A percentile compares a stretch with the other conserved stretches of the same genome.
Evolutionary conservation across 2,888 invertebrate genomes (phyloP).

Genomic region (Pyrochroa serraticornis): DNA sequence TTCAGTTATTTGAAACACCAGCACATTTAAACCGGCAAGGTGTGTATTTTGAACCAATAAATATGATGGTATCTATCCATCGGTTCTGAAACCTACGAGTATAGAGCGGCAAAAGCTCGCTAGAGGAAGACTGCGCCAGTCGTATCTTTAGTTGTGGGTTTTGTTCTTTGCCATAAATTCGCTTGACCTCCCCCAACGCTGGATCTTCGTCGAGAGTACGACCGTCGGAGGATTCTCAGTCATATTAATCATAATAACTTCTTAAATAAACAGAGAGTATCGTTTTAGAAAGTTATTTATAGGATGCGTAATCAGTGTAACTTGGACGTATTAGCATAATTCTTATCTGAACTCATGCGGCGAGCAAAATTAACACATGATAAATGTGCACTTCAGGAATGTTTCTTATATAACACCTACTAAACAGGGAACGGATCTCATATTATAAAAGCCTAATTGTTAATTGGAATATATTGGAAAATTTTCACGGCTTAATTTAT

Average conservation of each 20-base stretch:
- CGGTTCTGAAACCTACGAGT: too few relatives aligned
- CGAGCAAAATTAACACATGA: slow-evolving; percentile 42
- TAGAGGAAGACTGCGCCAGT: too few relatives aligned
- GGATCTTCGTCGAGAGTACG: background rate
- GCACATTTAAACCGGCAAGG: too few relatives aligned
- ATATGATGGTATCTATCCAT: too few relatives aligned
- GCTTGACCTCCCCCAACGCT: too few relatives aligned
- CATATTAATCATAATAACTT: slow-evolving; percentile 39
- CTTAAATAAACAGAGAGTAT: slow-evolving; percentile 39
- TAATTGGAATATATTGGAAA: slow-evolving; percentile 28
- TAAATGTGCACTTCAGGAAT: slow-evolving; percentile 35
- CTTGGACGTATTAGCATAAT: slow-evolving; percentile 41
- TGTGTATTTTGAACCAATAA: too few relatives aligned
- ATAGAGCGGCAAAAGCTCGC: too few relatives aligned
- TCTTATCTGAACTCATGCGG: slow-evolving; percentile 40
- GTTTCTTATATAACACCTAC: slow-evolving; percentile 28
- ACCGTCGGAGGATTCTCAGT: slow-evolving; percentile 3
- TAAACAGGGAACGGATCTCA: slow-evolving; percentile 17
- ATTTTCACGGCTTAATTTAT: slow-evolving; percentile 13
- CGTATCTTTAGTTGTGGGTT: too few relatives aligned
- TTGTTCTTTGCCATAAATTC: too few relatives aligned
- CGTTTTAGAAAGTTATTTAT: slow-evolving; percentile 43
- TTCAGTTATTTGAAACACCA: too few relatives aligned
- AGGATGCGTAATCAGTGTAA: slow-evolving; percentile 41
- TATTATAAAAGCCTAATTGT: slow-evolving; percentile 26